These are phyloP conservation scores for Lepidochrysops patricia DNA, from an alignment of 2,888 invertebrate species.

Conservation along the genomic window DNA sequence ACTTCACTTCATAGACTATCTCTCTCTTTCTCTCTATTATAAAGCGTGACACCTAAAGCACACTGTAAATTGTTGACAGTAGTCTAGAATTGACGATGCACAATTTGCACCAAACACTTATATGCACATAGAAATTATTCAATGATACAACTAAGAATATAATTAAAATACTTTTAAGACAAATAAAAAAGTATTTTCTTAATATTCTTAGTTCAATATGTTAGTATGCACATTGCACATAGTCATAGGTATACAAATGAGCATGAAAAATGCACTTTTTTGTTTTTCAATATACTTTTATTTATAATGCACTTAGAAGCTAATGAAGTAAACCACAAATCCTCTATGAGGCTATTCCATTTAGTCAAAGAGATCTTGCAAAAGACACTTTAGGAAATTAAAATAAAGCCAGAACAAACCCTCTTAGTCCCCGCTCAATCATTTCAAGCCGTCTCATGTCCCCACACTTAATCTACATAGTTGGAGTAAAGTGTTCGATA, in stretches of 20 bases:
- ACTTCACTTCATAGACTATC: slow-evolving; percentile 39
- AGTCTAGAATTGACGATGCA: slow-evolving; percentile 47
- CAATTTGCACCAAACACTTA: slow-evolving; percentile 54
- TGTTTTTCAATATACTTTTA: background rate
- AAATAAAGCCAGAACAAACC: slow-evolving; percentile 63
- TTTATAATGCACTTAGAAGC: slow-evolving; percentile 2
- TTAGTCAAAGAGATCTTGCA: slow-evolving; percentile 54
- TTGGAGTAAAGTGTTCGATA: slow-evolving; percentile 40
- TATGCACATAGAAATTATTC: slow-evolving; percentile 54
- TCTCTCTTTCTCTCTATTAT: slow-evolving; percentile 64
- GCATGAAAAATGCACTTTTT: background rate
- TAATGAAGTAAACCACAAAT: slow-evolving; percentile 27
- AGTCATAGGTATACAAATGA: slow-evolving; percentile 9
- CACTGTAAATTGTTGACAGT: slow-evolving; percentile 57
- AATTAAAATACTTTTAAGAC: slow-evolving; percentile 17
- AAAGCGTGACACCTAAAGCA: slow-evolving; percentile 58
- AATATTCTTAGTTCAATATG: slow-evolving; percentile 8
- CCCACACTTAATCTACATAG: slow-evolving; percentile 48
- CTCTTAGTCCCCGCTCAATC: slow-evolving; percentile 70
- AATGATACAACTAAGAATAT: slow-evolving; percentile 34
- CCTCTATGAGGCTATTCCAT: slow-evolving; percentile 37
- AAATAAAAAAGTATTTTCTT: slow-evolving; percentile 23
- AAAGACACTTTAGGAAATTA: slow-evolving; percentile 72
- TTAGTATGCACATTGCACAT: slow-evolving; percentile 6
- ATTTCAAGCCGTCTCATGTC: slow-evolving; percentile 64